Evolutionary conservation across 1,140 invertebrate genomes (phyloP).

Genomic region (Phocides pigmalion): DNA sequence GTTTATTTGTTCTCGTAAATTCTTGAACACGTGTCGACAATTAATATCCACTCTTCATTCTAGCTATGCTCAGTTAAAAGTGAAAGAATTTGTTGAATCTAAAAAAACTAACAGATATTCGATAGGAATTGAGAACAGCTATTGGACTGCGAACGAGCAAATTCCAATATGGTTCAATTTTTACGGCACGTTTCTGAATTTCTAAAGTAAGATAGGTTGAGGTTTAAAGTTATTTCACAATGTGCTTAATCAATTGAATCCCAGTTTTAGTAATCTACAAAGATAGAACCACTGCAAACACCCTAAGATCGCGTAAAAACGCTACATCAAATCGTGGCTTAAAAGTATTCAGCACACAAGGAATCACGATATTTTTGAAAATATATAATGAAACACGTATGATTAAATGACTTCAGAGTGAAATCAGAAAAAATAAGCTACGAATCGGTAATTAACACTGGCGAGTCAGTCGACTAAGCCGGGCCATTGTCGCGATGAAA

Average conservation of each 20-base stretch:
- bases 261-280: too few relatives aligned
- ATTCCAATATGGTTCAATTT: conserved; percentile 20
- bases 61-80: neutral
- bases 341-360: too few relatives aligned
- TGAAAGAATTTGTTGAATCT: conserved; percentile 19
- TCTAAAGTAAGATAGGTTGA: neutral
- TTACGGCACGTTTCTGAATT: conserved; percentile 9
- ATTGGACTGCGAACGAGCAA: conserved; percentile 2
- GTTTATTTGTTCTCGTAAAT: too few relatives aligned
- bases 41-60: neutral
- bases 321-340: too few relatives aligned
- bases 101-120: conserved; percentile 10
- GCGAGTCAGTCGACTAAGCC: conserved; percentile 48
- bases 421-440: conserved; percentile 43
- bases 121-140: neutral
- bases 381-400: neutral
- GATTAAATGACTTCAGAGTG: conserved; percentile 10
- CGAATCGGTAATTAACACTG: conserved; percentile 60
- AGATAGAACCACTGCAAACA: too few relatives aligned
- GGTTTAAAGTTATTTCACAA: neutral
- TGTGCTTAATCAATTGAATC: too few relatives aligned
- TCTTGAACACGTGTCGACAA: too few relatives aligned
- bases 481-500: conserved; percentile 48
- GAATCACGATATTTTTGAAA: too few relatives aligned
- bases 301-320: too few relatives aligned